Evolutionary conservation across 2,888 invertebrate species (phyloP).

Genomic region (Pachymerium ferrugineum): DNA sequence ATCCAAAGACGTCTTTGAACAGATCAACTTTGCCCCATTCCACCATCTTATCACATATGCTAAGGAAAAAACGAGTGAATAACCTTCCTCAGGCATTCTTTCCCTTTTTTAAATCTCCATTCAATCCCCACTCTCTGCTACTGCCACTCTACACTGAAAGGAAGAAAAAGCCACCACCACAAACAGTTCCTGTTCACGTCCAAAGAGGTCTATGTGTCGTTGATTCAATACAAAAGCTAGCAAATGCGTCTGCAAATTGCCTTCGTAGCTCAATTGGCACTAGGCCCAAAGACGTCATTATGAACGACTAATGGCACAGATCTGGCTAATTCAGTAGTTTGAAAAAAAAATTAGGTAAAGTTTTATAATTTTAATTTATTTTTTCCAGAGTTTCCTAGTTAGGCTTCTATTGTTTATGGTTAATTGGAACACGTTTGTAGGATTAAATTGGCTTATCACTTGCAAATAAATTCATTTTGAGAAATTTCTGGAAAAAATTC

Average conservation of each 20-base stretch:
- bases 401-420: too few relatives aligned
- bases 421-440: too few relatives aligned
- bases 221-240: constrained; percentile 2
- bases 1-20: background rate
- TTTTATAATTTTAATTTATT: too few relatives aligned
- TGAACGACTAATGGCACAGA: background rate
- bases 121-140: too few relatives aligned
- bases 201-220: background rate
- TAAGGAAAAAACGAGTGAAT: constrained; percentile 11
- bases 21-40: background rate
- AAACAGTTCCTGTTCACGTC: background rate
- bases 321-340: background rate
- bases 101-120: too few relatives aligned
- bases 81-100: background rate
- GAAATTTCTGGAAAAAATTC: too few relatives aligned
- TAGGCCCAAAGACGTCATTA: background rate
- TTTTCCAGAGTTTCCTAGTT: too few relatives aligned
- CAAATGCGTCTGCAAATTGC: background rate
- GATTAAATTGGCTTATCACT: too few relatives aligned
- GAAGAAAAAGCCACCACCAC: background rate
- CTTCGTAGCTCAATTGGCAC: background rate
- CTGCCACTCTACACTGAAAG: background rate
- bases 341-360: background rate
- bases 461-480: too few relatives aligned
- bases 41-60: background rate